These are phyloP conservation scores for Drosophila orena DNA, from an alignment of 1,140 invertebrate species.

Conservation along the genomic window DNA sequence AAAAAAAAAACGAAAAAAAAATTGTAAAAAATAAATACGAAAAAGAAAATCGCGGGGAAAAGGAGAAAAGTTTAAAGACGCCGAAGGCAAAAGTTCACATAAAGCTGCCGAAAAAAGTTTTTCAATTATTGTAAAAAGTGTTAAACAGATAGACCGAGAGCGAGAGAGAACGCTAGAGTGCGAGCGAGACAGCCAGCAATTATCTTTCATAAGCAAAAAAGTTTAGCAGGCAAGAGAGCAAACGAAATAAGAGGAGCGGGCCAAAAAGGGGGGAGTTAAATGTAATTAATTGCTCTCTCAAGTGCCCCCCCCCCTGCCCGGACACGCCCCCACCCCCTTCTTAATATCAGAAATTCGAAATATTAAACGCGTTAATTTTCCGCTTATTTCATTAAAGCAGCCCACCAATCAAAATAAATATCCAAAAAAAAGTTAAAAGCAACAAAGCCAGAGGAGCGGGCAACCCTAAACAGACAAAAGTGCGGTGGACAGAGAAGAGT, in stretches of 20 bases:
- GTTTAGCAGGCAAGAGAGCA: slow-evolving; percentile 31
- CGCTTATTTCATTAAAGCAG: slow-evolving; percentile 42
- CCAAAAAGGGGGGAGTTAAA: slow-evolving; percentile 14
- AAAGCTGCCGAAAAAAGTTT: slow-evolving; percentile 74
- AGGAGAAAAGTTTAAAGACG: slow-evolving; percentile 51
- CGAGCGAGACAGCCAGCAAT: slow-evolving; percentile 21
- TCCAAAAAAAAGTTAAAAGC: not conserved
- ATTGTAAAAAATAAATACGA: slow-evolving; percentile 7
- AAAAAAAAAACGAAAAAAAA: slow-evolving; percentile 22
- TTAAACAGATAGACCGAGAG: slow-evolving; percentile 58
- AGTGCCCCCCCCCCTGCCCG: slow-evolving; percentile 19
- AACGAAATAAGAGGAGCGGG: slow-evolving; percentile 22
- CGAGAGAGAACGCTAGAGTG: not conserved
- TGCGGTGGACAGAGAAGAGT: not conserved
- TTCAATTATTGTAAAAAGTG: slow-evolving; percentile 83
- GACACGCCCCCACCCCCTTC: not conserved
- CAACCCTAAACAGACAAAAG: not conserved
- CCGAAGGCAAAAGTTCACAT: slow-evolving; percentile 72
- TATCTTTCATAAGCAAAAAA: slow-evolving; percentile 56
- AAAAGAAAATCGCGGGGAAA: slow-evolving; percentile 47
- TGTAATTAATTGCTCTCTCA: slow-evolving; percentile 55
- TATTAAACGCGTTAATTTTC: slow-evolving; percentile 52
- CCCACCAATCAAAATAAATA: slow-evolving; percentile 10
- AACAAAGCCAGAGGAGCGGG: not conserved
- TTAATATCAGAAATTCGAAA: slow-evolving; percentile 9